These are phyloP conservation scores for Melanophora roralis DNA, from an alignment of 2,888 invertebrate genomes.

Conservation along the genomic window DNA sequence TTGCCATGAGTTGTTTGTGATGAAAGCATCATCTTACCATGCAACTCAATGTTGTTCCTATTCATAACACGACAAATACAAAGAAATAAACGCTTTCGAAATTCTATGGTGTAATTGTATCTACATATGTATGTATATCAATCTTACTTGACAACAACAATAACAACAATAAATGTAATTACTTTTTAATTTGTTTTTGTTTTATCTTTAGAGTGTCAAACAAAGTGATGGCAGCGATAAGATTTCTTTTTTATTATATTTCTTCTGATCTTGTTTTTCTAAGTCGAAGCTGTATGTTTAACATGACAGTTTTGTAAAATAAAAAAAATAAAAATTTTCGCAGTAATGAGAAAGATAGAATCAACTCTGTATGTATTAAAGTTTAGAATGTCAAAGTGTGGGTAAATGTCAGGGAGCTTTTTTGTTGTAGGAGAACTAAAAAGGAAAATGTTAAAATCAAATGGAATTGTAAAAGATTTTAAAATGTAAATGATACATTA, in stretches of 20 bases:
- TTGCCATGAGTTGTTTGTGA: background rate
- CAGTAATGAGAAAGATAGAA: background rate
- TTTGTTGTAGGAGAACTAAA: background rate
- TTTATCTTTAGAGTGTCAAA: slow-evolving; percentile 36
- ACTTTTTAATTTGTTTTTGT: slow-evolving; percentile 53
- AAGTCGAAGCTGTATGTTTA: slow-evolving; percentile 8
- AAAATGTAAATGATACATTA: slow-evolving; percentile 27
- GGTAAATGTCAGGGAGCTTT: background rate
- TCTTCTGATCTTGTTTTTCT: slow-evolving; percentile 16
- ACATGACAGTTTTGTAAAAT: background rate
- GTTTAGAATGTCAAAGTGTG: slow-evolving; percentile 26
- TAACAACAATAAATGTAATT: slow-evolving; percentile 51
- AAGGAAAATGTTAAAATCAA: background rate
- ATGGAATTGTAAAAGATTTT: background rate
- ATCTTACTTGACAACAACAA: background rate
- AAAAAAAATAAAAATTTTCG: background rate
- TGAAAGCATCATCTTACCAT: background rate
- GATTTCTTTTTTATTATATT: slow-evolving; percentile 18
- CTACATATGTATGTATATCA: slow-evolving; percentile 41
- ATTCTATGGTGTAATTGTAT: slow-evolving; percentile 15
- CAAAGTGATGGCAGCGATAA: slow-evolving; percentile 49
- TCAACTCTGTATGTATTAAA: background rate
- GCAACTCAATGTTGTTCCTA: slow-evolving; percentile 15
- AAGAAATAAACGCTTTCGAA: slow-evolving; percentile 9
- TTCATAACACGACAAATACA: background rate